These are phyloP conservation scores for Tipula confusa DNA, from an alignment of 2,888 invertebrate species.

Conservation along the genomic window DNA sequence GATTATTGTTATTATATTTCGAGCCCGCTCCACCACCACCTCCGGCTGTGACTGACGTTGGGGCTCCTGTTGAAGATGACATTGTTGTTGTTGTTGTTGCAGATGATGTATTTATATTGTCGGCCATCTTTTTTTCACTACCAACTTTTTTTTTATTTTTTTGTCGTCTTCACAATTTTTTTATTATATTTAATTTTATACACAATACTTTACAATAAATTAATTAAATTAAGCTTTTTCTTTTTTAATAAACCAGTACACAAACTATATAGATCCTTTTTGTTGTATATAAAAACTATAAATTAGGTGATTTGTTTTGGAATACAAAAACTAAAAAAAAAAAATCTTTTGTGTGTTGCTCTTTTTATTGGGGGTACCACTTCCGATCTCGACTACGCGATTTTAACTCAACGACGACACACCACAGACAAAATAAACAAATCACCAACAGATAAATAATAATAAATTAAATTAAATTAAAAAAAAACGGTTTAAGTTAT, in stretches of 20 bases:
- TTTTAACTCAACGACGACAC: background rate
- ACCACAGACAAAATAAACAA: conserved; percentile 3
- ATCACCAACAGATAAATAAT: conserved; percentile 25
- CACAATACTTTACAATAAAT: conserved; percentile 12
- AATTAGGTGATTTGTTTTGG: background rate
- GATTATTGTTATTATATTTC: background rate
- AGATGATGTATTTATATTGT: conserved; percentile 36
- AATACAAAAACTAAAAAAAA: background rate
- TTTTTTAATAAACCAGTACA: too few species aligned
- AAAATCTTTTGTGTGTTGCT: conserved; percentile 25
- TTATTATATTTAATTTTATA: background rate
- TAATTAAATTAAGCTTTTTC: background rate
- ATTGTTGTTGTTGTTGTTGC: conserved; percentile 38
- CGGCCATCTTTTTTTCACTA: conserved; percentile 21
- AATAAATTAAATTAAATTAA: conserved; percentile 12
- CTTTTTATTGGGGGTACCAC: background rate
- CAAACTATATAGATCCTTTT: background rate
- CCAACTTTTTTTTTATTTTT: background rate
- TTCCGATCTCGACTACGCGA: background rate
- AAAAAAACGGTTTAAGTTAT: background rate
- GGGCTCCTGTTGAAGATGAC: conserved; percentile 35
- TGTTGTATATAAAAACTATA: background rate
- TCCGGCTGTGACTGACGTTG: conserved; percentile 32
- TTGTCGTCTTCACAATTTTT: background rate
- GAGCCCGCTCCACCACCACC: background rate